A percentile compares a stretch with the other conserved stretches of the same genome.
Conservation (phyloP, 2,888 invertebrate species). For the Leucophenga maculata region DNA sequence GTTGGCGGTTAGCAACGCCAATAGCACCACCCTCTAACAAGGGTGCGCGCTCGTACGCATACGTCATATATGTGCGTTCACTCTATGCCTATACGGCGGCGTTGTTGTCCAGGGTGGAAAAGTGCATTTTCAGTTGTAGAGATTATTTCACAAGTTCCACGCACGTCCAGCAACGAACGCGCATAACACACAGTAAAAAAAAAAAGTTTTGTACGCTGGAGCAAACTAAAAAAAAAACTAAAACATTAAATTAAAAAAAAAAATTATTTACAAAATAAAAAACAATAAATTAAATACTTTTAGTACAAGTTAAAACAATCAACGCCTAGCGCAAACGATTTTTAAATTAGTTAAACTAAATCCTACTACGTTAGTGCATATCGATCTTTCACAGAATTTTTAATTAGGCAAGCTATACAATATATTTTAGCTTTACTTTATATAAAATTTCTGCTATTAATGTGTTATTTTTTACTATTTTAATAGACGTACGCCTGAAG, state of each 20-base stretch:
- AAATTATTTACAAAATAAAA: background rate
- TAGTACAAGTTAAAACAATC: background rate
- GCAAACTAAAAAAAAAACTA: slow-evolving; percentile 8
- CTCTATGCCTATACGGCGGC: slow-evolving; percentile 44
- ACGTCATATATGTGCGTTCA: slow-evolving; percentile 43
- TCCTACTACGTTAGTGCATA: slow-evolving; percentile 4
- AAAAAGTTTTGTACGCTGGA: background rate
- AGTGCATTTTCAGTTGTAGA: slow-evolving; percentile 65
- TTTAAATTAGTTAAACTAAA: background rate
- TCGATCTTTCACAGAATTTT: slow-evolving; percentile 38
- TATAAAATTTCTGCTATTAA: background rate
- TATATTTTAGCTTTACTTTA: background rate
- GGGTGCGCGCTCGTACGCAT: slow-evolving; percentile 8
- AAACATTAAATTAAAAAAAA: slow-evolving; percentile 11
- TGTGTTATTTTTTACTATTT: slow-evolving; percentile 40
- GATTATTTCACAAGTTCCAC: slow-evolving; percentile 56
- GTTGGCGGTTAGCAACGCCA: no score
- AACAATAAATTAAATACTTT: background rate
- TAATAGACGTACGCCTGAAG: slow-evolving; percentile 86
- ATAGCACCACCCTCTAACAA: slow-evolving; percentile 30
- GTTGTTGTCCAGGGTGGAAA: slow-evolving; percentile 47
- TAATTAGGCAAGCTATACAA: slow-evolving; percentile 1
- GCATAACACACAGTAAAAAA: background rate
- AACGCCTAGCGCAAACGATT: background rate
- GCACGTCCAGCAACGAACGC: slow-evolving; percentile 40